phyloP scores from a whole-genome alignment of 2,797 vertebrate genomes.

The Otolemur crassicaudatus region DNA sequence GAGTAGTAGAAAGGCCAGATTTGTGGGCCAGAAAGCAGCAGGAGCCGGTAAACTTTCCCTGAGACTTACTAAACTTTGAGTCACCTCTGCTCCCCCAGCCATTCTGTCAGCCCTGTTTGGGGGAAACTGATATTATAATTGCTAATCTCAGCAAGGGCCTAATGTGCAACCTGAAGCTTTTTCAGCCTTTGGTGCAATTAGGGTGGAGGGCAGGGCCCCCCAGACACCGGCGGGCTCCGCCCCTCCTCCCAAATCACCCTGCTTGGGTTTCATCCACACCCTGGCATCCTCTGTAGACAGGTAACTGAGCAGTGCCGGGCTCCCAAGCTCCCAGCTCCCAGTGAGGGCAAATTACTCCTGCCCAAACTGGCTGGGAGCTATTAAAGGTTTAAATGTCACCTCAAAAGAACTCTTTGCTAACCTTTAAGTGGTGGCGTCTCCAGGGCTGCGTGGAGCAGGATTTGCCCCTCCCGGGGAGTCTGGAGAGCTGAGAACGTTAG shows the following conservation, averaged over 20 bases:
- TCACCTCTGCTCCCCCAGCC: constrained; percentile 87
- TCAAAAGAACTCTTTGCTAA: constrained; percentile 86
- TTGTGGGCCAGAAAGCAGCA: constrained; percentile 89
- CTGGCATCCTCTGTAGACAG: constrained; percentile 84
- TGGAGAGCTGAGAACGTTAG: constrained; percentile 77
- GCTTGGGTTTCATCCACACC: constrained; percentile 84
- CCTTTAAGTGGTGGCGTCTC: constrained; percentile 82
- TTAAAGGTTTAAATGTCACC: constrained; percentile 91
- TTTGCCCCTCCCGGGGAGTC: constrained; percentile 70
- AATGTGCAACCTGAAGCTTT: constrained; percentile 90
- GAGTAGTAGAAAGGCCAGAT: constrained; percentile 89
- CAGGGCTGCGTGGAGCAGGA: constrained; percentile 75
- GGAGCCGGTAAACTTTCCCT: constrained; percentile 91
- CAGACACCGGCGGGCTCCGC: constrained; percentile 80
- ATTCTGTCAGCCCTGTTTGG: constrained; percentile 85
- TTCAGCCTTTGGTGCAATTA: constrained; percentile 89
- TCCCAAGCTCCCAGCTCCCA: constrained; percentile 79
- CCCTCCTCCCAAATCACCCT: constrained; percentile 69
- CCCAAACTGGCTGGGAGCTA: constrained; percentile 83
- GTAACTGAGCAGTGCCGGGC: constrained; percentile 84
- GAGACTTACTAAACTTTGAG: constrained; percentile 87
- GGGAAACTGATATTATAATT: constrained; percentile 96
- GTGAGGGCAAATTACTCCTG: constrained; percentile 86
- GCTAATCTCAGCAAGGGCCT: constrained; percentile 90
- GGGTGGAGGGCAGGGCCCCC: constrained; percentile 82